phyloP scores from a whole-genome alignment of 2,113 vertebrate genomes.

The Macaca fascicularis region DNA sequence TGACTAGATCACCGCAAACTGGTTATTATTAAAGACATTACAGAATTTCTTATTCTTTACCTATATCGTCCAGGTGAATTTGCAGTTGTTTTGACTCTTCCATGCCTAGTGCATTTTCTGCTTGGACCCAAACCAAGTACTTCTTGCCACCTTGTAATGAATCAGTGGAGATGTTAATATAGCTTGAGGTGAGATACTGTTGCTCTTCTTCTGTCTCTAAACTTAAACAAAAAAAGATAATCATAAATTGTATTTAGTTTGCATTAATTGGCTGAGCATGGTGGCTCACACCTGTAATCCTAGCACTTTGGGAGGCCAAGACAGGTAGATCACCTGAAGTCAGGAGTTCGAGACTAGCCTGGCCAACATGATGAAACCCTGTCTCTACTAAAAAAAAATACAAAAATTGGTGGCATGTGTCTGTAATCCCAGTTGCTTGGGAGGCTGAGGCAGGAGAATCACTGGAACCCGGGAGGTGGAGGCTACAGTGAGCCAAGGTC shows the following conservation, averaged over 20 bases:
- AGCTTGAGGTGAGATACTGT: conserved; percentile 50
- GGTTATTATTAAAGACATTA: neutral
- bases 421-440: no score
- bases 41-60: conserved; percentile 64
- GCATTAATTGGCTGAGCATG: neutral
- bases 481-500: no score
- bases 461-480: no score
- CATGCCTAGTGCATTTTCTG: conserved; percentile 77
- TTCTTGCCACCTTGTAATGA: neutral
- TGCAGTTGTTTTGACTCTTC: conserved; percentile 48
- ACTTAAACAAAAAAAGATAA: conserved; percentile 57
- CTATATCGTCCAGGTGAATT: conserved; percentile 79
- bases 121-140: conserved; percentile 76
- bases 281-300: no score
- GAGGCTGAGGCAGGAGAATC: no score
- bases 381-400: no score
- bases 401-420: no score
- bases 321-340: no score
- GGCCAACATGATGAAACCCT: no score
- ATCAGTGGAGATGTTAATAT: conserved; percentile 69
- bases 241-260: neutral
- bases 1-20: neutral
- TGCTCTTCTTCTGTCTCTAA: conserved; percentile 60
- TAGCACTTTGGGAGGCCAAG: no score
- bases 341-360: no score